Percentiles rank a stretch among this genome's conserved stretches.
Conservation (phyloP, 2,888 invertebrate genomes). For the Caenorhabditis afra region DNA sequence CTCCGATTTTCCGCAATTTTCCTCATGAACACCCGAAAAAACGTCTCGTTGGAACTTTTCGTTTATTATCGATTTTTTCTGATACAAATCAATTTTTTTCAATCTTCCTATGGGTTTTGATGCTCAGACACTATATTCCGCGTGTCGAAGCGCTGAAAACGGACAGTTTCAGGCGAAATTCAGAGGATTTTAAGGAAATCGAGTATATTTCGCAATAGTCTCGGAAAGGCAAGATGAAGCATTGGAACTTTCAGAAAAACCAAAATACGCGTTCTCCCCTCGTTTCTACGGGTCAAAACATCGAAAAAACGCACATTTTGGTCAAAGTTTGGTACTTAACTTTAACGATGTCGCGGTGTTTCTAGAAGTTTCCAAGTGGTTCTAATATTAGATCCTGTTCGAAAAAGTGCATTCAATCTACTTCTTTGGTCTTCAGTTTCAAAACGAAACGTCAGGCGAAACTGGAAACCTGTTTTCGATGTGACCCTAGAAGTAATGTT, state of each 20-base stretch:
- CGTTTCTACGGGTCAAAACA: background rate
- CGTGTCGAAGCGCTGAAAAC: background rate
- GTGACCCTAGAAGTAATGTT: no score
- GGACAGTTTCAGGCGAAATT: background rate
- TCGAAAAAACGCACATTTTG: no score
- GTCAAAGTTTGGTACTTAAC: no score
- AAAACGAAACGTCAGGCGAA: no score
- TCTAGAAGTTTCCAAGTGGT: background rate
- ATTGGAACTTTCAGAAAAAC: background rate
- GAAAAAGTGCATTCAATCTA: background rate
- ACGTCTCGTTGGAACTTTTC: background rate
- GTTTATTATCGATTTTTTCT: constrained; percentile 8
- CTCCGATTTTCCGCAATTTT: constrained; percentile 2
- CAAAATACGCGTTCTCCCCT: background rate
- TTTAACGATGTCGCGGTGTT: background rate
- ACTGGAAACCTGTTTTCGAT: no score
- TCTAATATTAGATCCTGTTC: background rate
- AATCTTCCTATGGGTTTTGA: background rate
- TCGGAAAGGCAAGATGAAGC: no score
- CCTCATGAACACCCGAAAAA: constrained; percentile 21
- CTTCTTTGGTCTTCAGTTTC: no score
- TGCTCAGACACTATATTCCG: background rate
- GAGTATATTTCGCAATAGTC: constrained; percentile 4
- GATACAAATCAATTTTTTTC: background rate
- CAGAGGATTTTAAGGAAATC: background rate